phyloP scores from a whole-genome alignment of 1,140 invertebrate species.

The Drosophila tani region DNA sequence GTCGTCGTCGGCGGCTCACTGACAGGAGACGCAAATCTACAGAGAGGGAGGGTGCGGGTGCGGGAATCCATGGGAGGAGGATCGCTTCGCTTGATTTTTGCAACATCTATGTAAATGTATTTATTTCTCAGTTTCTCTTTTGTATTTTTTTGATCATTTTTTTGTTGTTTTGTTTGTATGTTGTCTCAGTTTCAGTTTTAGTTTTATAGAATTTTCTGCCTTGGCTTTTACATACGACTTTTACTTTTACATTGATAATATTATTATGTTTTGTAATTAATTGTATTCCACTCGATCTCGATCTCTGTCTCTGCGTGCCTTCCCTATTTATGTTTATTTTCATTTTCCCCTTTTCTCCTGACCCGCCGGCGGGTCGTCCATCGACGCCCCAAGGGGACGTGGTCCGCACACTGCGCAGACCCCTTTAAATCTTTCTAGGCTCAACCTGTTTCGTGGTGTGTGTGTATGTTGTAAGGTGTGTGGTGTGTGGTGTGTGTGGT shows the following conservation, averaged over 20 bases:
- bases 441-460: conserved; percentile 28
- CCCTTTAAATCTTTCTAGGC: conserved; percentile 46
- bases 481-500: conserved; percentile 9
- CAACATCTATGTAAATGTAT: conserved; percentile 84
- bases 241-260: conserved; percentile 77
- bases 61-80: conserved; percentile 23
- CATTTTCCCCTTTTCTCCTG: conserved; percentile 26
- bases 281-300: conserved; percentile 52
- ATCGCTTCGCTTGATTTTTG: conserved; percentile 58
- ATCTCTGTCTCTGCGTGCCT: conserved; percentile 16
- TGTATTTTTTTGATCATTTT: conserved; percentile 43
- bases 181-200: conserved; percentile 34
- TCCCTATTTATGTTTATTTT: conserved; percentile 17
- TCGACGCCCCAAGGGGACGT: conserved; percentile 57
- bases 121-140: conserved; percentile 69
- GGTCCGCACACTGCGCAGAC: conserved; percentile 63
- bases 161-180: conserved; percentile 42
- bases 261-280: conserved; percentile 68
- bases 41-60: conserved; percentile 15
- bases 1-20: conserved; percentile 28
- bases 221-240: conserved; percentile 68
- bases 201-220: conserved; percentile 51
- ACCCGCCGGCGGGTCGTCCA: conserved; percentile 74
- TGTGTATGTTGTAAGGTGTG: conserved; percentile 4
- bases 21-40: conserved; percentile 27